phyloP scores from a whole-genome alignment of 2,797 vertebrate genomes.

The Onychomys leucogaster region DNA sequence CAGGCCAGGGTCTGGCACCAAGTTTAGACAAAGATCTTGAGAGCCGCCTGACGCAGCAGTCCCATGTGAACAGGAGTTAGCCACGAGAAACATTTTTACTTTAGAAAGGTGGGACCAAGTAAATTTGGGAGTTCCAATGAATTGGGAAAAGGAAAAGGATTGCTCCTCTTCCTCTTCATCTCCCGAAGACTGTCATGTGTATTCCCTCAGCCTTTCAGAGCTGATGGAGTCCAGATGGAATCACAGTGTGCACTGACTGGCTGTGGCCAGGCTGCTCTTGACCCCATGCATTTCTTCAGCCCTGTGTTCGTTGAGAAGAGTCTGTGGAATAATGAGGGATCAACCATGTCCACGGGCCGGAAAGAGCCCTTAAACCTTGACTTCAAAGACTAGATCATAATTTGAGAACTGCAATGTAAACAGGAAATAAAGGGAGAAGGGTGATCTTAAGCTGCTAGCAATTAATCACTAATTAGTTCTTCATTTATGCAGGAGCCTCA shows the following conservation, averaged over 20 bases:
- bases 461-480: conserved; percentile 57
- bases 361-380: conserved; percentile 60
- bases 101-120: conserved; percentile 10
- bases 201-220: conserved; percentile 2
- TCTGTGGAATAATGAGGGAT: conserved; percentile 49
- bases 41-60: conserved; percentile 21
- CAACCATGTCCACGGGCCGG: neutral
- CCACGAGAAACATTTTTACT: conserved; percentile 42
- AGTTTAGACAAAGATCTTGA: conserved; percentile 44
- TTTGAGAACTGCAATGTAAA: conserved; percentile 67
- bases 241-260: conserved; percentile 31
- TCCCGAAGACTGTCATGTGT: neutral
- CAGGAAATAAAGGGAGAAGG: neutral
- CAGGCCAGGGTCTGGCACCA: conserved; percentile 58
- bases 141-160: neutral
- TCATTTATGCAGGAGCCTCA: neutral
- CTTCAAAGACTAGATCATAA: conserved; percentile 68
- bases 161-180: neutral
- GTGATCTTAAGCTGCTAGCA: conserved; percentile 39
- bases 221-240: conserved; percentile 76
- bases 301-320: conserved; percentile 35
- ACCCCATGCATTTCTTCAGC: conserved; percentile 58
- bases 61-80: neutral
- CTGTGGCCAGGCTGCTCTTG: conserved; percentile 49
- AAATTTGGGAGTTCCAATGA: neutral